Conservation (phyloP, 53 echinoderm and acorn worm genomes). For the Holothuria scabra region DNA sequence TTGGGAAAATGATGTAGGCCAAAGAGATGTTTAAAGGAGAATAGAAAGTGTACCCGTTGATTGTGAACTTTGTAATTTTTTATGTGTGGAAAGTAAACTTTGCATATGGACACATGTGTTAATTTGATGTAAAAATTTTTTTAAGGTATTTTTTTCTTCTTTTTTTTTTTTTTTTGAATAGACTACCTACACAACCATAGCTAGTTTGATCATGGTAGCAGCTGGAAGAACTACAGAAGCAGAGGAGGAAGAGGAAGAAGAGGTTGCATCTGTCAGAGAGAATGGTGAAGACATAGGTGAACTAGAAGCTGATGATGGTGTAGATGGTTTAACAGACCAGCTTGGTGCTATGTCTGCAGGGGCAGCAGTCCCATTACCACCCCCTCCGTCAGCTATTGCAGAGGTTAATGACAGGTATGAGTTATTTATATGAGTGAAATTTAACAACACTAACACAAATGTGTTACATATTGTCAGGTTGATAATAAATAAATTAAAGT, state of each 20-base stretch:
- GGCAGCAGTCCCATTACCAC: neutral
- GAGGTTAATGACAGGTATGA: slow-evolving; percentile 21
- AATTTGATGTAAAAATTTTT: too few species aligned
- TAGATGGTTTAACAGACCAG: slow-evolving; percentile 44
- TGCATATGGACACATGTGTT: too few species aligned
- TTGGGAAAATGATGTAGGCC: too few species aligned
- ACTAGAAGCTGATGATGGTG: slow-evolving; percentile 9
- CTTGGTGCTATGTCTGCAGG: slow-evolving; percentile 26
- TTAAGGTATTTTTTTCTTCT: neutral
- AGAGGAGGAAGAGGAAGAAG: slow-evolving; percentile 6
- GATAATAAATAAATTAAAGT: too few species aligned
- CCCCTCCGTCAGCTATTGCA: slow-evolving; percentile 24
- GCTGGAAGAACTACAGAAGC: slow-evolving; percentile 57
- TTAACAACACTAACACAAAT: too few species aligned
- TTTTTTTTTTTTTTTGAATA: slow-evolving; percentile 20
- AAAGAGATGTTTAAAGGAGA: too few species aligned
- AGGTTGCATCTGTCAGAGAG: neutral
- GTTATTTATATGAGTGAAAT: too few species aligned
- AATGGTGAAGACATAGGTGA: slow-evolving; percentile 29
- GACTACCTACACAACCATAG: slow-evolving; percentile 71
- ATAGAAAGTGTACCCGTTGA: too few species aligned
- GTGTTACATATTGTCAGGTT: too few species aligned
- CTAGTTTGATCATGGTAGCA: slow-evolving; percentile 74
- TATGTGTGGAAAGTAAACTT: too few species aligned
- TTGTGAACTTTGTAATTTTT: too few species aligned